A percentile compares a stretch with the other conserved stretches of the same genome.
Conservation (phyloP, 2,888 invertebrate species). For the Drosophila infuscata region DNA sequence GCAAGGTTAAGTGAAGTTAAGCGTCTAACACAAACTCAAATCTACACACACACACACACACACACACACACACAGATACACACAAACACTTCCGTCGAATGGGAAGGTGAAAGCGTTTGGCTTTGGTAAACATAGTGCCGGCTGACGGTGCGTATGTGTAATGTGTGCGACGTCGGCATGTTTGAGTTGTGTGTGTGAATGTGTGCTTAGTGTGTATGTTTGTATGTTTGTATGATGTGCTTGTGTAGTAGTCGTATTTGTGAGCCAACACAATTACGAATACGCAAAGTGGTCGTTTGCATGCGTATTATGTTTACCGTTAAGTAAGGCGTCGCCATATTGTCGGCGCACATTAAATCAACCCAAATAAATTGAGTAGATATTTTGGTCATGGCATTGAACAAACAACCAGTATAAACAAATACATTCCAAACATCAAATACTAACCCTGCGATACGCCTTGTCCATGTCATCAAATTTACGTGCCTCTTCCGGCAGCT, state of each 20-base stretch:
- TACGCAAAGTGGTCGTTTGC: conserved; percentile 77
- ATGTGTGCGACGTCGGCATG: conserved; percentile 42
- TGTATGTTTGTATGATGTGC: conserved; percentile 9
- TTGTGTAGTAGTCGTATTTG: conserved; percentile 32
- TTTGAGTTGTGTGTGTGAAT: conserved; percentile 5
- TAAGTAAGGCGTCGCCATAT: conserved; percentile 81
- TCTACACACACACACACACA: conserved; percentile 24
- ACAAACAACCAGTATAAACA: conserved; percentile 50
- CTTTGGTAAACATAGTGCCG: conserved; percentile 59
- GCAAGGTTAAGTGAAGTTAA: conserved; percentile 79
- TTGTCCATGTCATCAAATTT: conserved; percentile 96
- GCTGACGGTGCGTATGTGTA: conserved; percentile 55
- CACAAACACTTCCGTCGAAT: conserved; percentile 15
- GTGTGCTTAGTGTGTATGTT: conserved; percentile 13
- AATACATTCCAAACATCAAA: conserved; percentile 24
- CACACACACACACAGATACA: conserved; percentile 22
- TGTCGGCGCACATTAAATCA: conserved; percentile 79
- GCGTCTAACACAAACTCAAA: conserved; percentile 60
- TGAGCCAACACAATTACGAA: conserved; percentile 70
- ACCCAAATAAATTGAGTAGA: conserved; percentile 74
- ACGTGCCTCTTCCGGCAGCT: conserved; percentile 95
- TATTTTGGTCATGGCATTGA: conserved; percentile 49
- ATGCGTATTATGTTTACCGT: conserved; percentile 81
- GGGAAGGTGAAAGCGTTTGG: conserved; percentile 68
- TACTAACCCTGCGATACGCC: conserved; percentile 89